Evolutionary conservation across 2,113 vertebrate species (phyloP).

Genomic region (Oreochromis aureus): DNA sequence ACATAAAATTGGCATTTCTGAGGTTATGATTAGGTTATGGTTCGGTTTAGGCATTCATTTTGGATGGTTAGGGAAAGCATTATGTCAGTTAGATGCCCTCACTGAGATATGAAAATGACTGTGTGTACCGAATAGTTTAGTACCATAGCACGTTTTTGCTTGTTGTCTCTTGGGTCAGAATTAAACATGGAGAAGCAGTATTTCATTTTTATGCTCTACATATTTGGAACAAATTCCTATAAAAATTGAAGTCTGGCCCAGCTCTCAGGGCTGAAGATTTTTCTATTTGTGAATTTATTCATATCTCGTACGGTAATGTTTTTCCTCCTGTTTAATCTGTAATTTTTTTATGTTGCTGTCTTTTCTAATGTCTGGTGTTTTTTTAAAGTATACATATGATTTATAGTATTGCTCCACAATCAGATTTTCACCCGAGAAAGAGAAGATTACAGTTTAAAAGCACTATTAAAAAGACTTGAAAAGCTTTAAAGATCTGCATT

Average conservation of each 20-base stretch:
- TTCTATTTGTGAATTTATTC: not conserved
- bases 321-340: not conserved
- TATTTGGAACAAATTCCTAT: not conserved
- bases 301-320: fast-evolving
- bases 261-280: not conserved
- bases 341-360: not conserved
- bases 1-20: not conserved
- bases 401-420: not conserved
- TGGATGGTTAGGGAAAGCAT: not conserved
- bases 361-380: not conserved
- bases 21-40: not conserved
- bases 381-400: not conserved
- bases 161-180: not conserved
- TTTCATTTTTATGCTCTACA: not conserved
- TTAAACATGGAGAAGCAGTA: not conserved
- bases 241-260: not conserved
- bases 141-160: not conserved
- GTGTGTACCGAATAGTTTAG: not conserved
- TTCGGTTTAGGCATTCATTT: fast-evolving
- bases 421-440: not conserved
- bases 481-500: not conserved
- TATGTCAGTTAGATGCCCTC: not conserved
- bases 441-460: not conserved
- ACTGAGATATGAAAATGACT: not conserved
- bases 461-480: not conserved